Evolutionary conservation across 2,888 invertebrate species (phyloP).

Genomic region (Euclidia mi): DNA sequence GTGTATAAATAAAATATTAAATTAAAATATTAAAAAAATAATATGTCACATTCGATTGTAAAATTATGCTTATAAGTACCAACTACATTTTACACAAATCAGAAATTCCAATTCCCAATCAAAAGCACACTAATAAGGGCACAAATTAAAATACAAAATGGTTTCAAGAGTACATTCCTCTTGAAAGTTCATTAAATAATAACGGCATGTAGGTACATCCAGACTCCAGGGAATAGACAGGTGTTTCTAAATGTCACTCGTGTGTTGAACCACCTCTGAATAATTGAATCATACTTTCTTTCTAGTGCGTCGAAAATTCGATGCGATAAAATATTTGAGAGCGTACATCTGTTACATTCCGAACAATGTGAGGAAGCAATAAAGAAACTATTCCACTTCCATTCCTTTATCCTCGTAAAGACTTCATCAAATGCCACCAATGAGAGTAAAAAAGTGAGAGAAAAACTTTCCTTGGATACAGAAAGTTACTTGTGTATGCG

Average conservation of each 20-base stretch:
- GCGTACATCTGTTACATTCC: conserved; percentile 59
- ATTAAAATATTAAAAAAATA: no score
- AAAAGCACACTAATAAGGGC: background rate
- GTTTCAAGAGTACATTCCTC: conserved; percentile 37
- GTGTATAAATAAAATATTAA: no score
- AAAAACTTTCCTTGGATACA: conserved; percentile 39
- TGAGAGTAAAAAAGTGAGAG: conserved; percentile 51
- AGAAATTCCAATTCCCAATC: background rate
- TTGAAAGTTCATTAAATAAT: conserved; percentile 48
- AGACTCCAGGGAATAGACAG: conserved; percentile 31
- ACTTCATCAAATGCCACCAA: conserved; percentile 62
- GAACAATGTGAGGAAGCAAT: conserved; percentile 58
- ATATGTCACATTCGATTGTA: no score
- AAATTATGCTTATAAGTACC: no score
- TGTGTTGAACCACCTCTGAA: conserved; percentile 39
- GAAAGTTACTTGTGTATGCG: conserved; percentile 16
- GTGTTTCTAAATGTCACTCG: conserved; percentile 49
- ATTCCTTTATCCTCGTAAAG: conserved; percentile 55
- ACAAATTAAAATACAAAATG: conserved; percentile 22
- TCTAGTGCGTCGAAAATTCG: conserved; percentile 31
- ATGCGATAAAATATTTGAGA: conserved; percentile 44
- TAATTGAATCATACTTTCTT: conserved; percentile 47
- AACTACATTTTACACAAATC: background rate
- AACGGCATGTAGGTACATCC: conserved; percentile 42
- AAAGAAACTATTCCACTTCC: conserved; percentile 64